These are phyloP conservation scores for Fulica atra DNA, from an alignment of 2,113 vertebrate genomes.

Conservation along the genomic window DNA sequence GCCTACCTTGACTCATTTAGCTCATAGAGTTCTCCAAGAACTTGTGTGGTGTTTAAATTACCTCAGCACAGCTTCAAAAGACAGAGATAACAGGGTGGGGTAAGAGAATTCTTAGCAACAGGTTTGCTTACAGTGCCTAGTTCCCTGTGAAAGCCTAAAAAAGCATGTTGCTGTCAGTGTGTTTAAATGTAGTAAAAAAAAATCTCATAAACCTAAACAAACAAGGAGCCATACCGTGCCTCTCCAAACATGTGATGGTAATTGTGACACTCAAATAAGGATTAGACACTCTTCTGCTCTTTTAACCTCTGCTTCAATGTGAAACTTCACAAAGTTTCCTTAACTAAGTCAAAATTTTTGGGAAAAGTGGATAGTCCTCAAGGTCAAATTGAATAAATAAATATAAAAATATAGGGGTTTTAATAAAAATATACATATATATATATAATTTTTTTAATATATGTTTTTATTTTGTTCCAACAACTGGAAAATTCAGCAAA, in stretches of 20 bases:
- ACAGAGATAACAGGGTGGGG: background rate
- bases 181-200: background rate
- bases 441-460: no score
- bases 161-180: background rate
- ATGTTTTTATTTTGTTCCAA: slow-evolving; percentile 52
- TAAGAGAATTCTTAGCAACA: background rate
- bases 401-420: background rate
- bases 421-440: no score
- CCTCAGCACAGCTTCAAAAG: background rate
- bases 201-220: background rate
- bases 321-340: background rate
- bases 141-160: background rate
- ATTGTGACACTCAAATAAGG: background rate
- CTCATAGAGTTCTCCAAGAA: background rate
- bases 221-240: background rate
- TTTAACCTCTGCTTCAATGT: background rate
- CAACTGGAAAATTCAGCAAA: slow-evolving; percentile 71
- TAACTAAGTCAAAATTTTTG: background rate
- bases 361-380: background rate
- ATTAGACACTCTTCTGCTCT: background rate
- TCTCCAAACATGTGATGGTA: background rate
- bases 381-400: background rate
- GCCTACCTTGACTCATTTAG: background rate
- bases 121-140: background rate
- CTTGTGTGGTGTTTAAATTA: background rate